phyloP scores from a whole-genome alignment of 2,797 vertebrate genomes.

The Emydoidea blandingii region DNA sequence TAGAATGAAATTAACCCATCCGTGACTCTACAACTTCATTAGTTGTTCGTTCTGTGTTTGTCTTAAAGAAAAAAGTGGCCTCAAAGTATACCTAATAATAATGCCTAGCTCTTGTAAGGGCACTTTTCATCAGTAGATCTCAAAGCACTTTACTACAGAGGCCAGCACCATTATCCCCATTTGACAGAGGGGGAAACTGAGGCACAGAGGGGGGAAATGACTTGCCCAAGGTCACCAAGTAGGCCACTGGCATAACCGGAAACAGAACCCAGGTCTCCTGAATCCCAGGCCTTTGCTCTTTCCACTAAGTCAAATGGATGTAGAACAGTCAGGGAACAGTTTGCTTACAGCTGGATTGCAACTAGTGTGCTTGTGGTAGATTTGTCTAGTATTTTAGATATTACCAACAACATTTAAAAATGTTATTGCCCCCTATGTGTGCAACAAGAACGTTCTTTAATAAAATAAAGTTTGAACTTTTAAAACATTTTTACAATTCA shows the following conservation, averaged over 20 bases:
- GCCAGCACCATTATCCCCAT: background rate
- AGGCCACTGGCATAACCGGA: background rate
- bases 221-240: background rate
- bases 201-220: background rate
- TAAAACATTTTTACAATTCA: background rate
- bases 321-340: background rate
- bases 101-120: background rate
- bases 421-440: background rate
- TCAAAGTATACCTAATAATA: background rate
- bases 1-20: background rate
- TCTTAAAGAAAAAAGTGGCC: background rate
- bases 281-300: background rate
- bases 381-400: background rate
- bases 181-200: background rate
- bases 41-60: too few species aligned
- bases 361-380: background rate
- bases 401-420: background rate
- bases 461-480: background rate
- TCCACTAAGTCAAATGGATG: background rate
- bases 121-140: background rate
- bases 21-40: background rate
- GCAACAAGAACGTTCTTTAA: background rate
- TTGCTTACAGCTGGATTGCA: too few species aligned
- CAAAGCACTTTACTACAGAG: background rate
- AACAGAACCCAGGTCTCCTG: background rate